Evolutionary conservation across 2,888 invertebrate genomes (phyloP), one percentile per base, ranked within the genome.

Genomic region (Diarsia rubi): DNA sequence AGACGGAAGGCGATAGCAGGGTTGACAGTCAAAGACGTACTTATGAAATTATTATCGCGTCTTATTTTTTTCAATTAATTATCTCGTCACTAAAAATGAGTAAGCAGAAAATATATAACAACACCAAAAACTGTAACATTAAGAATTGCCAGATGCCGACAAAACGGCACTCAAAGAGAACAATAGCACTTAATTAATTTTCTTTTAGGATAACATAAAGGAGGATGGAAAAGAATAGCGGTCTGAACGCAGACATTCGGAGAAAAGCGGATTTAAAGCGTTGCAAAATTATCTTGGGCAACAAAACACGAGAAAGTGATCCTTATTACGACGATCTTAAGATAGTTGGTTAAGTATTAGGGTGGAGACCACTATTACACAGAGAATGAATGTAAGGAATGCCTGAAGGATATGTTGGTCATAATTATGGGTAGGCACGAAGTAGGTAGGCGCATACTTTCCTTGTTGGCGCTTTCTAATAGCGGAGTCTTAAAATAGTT

Each of bases 181-280:
- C 93, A 94, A 93, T 91, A 88, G 89, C 90, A 92, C 93, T 93
- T 94, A 95, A 95, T 95, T 95, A 95, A 95, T 94, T 95, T 95
- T 93, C 93, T 93, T 93, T 93, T 88, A 92, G 90, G 89, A 89
- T 91, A 91, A 91, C 91, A 92, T 91, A 90, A 93, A 93, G 91
- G 91, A 90, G 89, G 85, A 89, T 88, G 87, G 82, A 81, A 89
- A 89, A 92, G 90, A 91, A 91, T 90, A 90, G 89, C 88, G 88
- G 89, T 85, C 87, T 88, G 87, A 92, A 90, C 88, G 91, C 90
- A 92, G 92, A 92, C 91, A 92, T 90, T 88, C 82, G 85, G 88
- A 90, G 89, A 86, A 92, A 94, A 92, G 93, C 91, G 91, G 93
- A 93, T 92, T 93, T 92, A 89, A 93, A 92, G 88, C 87, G 88